These are phyloP conservation scores for Etheostoma cragini DNA, from an alignment of 2,113 vertebrate species.

Conservation along the genomic window DNA sequence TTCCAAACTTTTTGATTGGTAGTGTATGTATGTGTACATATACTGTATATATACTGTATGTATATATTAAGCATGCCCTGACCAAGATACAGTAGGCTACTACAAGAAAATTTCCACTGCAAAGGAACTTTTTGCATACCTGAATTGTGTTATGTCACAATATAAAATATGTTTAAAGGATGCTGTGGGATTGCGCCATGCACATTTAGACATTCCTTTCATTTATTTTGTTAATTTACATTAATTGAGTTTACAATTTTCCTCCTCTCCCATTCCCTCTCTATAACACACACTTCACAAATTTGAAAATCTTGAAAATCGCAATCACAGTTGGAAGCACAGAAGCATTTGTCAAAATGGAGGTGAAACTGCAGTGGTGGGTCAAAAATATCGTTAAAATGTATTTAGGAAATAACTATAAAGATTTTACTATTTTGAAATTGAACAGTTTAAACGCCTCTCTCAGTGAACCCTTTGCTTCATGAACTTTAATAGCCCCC, in stretches of 20 bases:
- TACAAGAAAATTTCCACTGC: not conserved
- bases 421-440: constrained; percentile 36
- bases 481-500: constrained; percentile 37
- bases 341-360: not conserved
- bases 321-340: not conserved
- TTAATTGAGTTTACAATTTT: not conserved
- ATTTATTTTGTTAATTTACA: not conserved
- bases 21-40: too few species aligned
- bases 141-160: not conserved
- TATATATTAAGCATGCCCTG: too few species aligned
- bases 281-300: not conserved
- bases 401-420: constrained; percentile 9
- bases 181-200: not conserved
- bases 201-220: not conserved
- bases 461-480: constrained; percentile 31
- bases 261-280: not conserved
- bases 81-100: too few species aligned
- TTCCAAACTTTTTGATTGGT: too few species aligned
- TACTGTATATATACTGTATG: too few species aligned
- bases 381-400: not conserved
- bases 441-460: constrained; percentile 21
- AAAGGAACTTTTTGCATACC: not conserved
- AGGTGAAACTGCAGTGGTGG: not conserved
- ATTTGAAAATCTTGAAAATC: not conserved
- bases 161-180: not conserved